Evolutionary conservation across 2,113 vertebrate genomes (phyloP).

Genomic region (Petrocephalus microphthalmus): DNA sequence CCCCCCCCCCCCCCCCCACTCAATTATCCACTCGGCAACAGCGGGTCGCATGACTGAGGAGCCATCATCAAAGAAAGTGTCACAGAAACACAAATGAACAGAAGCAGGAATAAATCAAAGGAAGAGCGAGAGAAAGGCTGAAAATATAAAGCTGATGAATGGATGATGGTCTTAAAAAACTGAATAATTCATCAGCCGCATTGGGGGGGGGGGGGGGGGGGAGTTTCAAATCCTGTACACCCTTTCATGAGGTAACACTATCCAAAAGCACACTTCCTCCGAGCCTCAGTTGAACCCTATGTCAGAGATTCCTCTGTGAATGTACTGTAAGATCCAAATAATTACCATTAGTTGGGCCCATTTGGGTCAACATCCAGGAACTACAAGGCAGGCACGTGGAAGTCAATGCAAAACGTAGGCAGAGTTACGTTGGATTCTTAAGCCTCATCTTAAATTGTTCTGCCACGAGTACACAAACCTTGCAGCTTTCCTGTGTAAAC

Average conservation of each 20-base stretch:
- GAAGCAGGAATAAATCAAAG: slow-evolving; percentile 17
- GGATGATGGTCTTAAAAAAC: slow-evolving; percentile 42
- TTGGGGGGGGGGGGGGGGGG: neutral
- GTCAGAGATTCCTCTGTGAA: neutral
- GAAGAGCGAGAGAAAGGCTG: slow-evolving; percentile 15
- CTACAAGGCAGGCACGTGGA: neutral
- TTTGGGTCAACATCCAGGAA: neutral
- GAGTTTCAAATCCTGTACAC: slow-evolving; percentile 43
- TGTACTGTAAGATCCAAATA: neutral
- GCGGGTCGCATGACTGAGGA: neutral
- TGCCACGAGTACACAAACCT: neutral
- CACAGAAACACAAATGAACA: slow-evolving; percentile 24
- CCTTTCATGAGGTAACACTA: neutral
- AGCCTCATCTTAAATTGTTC: neutral
- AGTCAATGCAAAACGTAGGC: neutral
- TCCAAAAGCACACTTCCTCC: neutral
- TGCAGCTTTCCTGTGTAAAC: neutral
- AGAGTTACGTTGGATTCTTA: neutral
- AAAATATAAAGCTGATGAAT: slow-evolving; percentile 46
- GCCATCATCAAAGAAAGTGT: slow-evolving; percentile 41
- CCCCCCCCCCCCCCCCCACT: neutral
- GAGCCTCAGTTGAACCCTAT: neutral
- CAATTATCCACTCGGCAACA: neutral
- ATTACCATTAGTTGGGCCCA: neutral
- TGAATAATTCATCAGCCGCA: slow-evolving; percentile 49